Conservation (phyloP, 2,888 invertebrate genomes). For the Bruchidius siliquastri region DNA sequence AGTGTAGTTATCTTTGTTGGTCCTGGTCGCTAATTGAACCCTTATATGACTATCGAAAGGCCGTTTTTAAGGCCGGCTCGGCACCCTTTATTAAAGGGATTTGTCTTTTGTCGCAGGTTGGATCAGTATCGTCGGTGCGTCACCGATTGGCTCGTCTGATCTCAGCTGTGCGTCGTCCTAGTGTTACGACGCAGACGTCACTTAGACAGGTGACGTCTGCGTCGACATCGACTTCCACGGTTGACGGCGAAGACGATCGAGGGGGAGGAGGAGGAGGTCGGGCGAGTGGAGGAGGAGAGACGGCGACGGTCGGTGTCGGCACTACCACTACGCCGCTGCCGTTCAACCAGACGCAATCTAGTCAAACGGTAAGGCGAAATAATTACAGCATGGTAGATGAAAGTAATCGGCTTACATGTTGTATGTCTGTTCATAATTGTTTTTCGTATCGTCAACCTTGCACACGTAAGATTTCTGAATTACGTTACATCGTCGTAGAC, state of each 20-base stretch:
- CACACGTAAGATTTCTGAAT: no score
- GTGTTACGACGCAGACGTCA: slow-evolving; percentile 45
- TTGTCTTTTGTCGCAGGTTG: background rate
- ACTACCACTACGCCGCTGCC: slow-evolving; percentile 43
- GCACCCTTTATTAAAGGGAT: no score
- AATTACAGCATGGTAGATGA: background rate
- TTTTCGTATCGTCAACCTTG: no score
- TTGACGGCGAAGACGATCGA: slow-evolving; percentile 44
- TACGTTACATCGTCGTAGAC: no score
- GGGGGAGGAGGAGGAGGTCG: slow-evolving; percentile 5
- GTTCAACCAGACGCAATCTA: slow-evolving; percentile 42
- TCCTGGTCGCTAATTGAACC: no score
- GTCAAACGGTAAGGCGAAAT: slow-evolving; percentile 36
- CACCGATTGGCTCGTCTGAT: slow-evolving; percentile 39
- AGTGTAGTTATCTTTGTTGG: no score
- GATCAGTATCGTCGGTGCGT: slow-evolving; percentile 22
- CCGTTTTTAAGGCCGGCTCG: no score
- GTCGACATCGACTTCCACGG: slow-evolving; percentile 45
- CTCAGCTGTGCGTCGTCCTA: slow-evolving; percentile 40
- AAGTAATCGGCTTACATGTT: no score
- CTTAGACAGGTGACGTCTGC: slow-evolving; percentile 23
- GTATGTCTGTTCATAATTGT: no score
- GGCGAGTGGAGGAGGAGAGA: slow-evolving; percentile 26
- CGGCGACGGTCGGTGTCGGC: slow-evolving; percentile 45
- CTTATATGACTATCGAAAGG: no score